Percentiles rank a stretch among this genome's conserved stretches.
These are phyloP conservation scores for Conomelus anceps DNA, from an alignment of 2,888 invertebrate species.

Conservation along the genomic window DNA sequence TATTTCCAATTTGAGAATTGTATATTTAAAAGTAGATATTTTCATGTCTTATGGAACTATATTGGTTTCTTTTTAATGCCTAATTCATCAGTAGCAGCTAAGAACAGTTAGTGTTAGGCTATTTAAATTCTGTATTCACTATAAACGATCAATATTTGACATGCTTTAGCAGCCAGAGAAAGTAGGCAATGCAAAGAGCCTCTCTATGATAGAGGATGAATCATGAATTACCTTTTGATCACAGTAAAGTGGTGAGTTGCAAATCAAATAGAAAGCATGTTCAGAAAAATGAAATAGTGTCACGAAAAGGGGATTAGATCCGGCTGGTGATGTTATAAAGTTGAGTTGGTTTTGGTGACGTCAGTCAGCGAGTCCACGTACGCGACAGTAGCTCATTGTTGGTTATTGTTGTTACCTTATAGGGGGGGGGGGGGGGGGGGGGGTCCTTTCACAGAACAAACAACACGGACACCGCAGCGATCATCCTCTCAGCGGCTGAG, in stretches of 20 bases:
- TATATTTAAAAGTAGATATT: no score
- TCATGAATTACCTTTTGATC: not conserved
- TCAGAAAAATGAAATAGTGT: not conserved
- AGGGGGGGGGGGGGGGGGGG: no score
- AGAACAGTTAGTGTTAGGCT: no score
- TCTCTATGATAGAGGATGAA: not conserved
- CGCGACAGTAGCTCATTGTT: not conserved
- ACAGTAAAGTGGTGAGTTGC: no score
- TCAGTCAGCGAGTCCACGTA: not conserved
- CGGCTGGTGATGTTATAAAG: not conserved
- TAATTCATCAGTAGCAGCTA: no score
- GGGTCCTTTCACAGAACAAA: not conserved
- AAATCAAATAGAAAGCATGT: not conserved
- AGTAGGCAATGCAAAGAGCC: no score
- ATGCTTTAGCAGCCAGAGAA: not conserved
- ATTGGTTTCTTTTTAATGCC: no score
- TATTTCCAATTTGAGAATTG: no score
- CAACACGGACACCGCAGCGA: not conserved
- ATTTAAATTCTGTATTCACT: not conserved
- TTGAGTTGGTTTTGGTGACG: not conserved
- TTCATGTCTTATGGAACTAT: no score
- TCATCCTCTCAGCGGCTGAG: no score
- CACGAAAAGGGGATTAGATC: not conserved
- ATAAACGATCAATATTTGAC: not conserved
- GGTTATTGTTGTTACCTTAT: no score